A percentile compares a stretch with the other conserved stretches of the same genome.
phyloP scores from a whole-genome alignment of 2,113 vertebrate species.

The Nyctereutes procyonoides region DNA sequence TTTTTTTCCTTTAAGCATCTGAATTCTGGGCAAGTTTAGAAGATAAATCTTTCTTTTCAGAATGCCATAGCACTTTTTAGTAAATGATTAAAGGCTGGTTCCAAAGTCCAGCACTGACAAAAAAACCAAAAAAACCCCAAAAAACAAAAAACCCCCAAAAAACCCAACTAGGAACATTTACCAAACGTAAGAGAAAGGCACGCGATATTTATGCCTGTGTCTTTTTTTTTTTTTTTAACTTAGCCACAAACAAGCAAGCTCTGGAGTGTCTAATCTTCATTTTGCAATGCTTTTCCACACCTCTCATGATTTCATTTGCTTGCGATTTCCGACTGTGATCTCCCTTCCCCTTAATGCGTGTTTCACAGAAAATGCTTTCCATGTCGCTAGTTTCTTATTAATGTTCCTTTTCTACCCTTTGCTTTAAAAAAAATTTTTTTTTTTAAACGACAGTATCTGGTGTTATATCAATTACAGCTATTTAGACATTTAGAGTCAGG shows the following conservation, averaged over 20 bases:
- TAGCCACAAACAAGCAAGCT: background rate
- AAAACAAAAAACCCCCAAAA: too few relatives aligned
- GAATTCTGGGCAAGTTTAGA: background rate
- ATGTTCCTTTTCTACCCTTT: background rate
- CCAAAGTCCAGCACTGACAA: background rate
- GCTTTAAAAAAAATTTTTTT: background rate
- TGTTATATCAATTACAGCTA: background rate
- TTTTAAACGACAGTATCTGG: background rate
- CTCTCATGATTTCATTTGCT: background rate
- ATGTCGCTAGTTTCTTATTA: background rate
- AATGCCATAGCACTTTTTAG: background rate
- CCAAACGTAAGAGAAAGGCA: background rate
- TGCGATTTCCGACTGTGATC: background rate
- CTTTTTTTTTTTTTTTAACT: background rate
- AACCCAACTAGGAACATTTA: background rate
- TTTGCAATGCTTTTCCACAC: background rate
- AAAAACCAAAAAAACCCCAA: background rate
- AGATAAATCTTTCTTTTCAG: background rate
- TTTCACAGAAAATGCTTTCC: conserved; percentile 17
- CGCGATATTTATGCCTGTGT: background rate
- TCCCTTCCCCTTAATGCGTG: background rate
- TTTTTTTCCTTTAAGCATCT: background rate
- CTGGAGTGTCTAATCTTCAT: background rate
- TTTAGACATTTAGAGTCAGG: background rate
- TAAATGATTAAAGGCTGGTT: background rate